Base-by-base conservation (phyloP, 2,113 vertebrate genomes). In the Solenodon paradoxus region DNA sequence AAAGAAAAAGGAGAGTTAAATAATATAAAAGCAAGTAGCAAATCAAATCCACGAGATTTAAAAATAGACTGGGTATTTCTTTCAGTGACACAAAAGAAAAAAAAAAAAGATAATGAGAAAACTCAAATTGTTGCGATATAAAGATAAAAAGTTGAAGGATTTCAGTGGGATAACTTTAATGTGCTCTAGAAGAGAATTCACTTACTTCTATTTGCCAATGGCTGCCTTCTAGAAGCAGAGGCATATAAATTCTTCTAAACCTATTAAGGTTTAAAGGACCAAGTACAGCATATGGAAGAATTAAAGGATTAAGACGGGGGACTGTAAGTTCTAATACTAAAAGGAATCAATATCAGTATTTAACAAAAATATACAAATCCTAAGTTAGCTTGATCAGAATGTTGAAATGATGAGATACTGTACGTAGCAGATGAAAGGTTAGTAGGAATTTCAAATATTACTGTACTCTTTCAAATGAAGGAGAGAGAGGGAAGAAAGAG, bases 331-430 rank as follows among this genome's bases (percentile, higher is more conserved):
- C 57, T 94, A 94, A 68, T 78, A 88, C 22, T 83, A 96, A 35
- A 66, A 35, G 9, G 15, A 59, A 40, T 75, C 57, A 85, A 24
- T 80, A 68, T 74, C 72, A 71, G 78, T 45, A 59, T 91, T 94
- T 89, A 84, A 66, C 2, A n/a, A 89, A 79, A 89, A 47, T 53
- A 92, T 1, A 85, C 11, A 28, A 75, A 69, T 75, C 90, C 59
- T 86, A 85, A 93, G 63, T 93, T 90, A 59, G 45, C 22, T 96
- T 87, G 15, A 95, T 86, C 38, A 90, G 53, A 69, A 89, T 93
- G 51, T 75, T 32, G 81, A 66, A 69, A 77, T 77, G 19, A 64
- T 61, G 17, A 94, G 51, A 28, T 17, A 77, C 28, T 85, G 81
- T 81, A 74, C 9, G 45, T 16, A 59, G 40, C 47, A 86, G 47